Evolutionary conservation across 2,888 invertebrate genomes (phyloP).

Genomic region (Hecatera dysodea): DNA sequence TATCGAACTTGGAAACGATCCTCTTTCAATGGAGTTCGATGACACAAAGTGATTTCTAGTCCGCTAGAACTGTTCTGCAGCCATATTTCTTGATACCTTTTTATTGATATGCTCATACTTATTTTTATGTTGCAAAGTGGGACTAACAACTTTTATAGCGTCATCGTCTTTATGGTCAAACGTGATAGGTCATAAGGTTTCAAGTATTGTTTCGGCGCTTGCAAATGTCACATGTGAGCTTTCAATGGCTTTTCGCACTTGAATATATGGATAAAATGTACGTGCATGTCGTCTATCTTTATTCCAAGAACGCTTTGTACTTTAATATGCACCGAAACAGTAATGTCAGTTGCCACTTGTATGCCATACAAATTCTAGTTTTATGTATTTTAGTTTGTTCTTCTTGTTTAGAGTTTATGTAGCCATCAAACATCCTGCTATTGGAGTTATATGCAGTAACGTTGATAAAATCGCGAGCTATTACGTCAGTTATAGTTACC

Average conservation of each 20-base stretch:
- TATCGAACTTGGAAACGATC: constrained; percentile 9
- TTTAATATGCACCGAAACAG: constrained; percentile 18
- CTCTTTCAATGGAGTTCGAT: neutral
- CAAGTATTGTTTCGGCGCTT: constrained; percentile 43
- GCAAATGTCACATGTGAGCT: constrained; percentile 30
- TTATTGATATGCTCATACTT: constrained; percentile 7
- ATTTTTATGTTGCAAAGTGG: neutral
- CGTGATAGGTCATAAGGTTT: constrained; percentile 59
- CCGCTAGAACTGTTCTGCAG: neutral
- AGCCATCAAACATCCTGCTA: constrained; percentile 2
- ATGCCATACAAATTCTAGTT: constrained; percentile 11
- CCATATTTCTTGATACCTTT: neutral
- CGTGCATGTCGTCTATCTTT: constrained; percentile 12
- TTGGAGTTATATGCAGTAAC: constrained; percentile 17
- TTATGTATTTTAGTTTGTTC: constrained; percentile 8
- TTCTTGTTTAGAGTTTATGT: neutral
- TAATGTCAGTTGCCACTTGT: constrained; percentile 25
- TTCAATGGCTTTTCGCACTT: constrained; percentile 30
- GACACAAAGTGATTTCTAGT: neutral
- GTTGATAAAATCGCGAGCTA: constrained; percentile 23
- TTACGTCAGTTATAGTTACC: constrained; percentile 43
- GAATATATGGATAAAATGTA: constrained; percentile 24
- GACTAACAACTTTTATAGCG: constrained; percentile 36
- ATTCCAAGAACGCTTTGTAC: constrained; percentile 23
- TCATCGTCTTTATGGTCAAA: constrained; percentile 42